Base-by-base conservation (phyloP, 2,113 vertebrate species). In the Ptyas mucosa region DNA sequence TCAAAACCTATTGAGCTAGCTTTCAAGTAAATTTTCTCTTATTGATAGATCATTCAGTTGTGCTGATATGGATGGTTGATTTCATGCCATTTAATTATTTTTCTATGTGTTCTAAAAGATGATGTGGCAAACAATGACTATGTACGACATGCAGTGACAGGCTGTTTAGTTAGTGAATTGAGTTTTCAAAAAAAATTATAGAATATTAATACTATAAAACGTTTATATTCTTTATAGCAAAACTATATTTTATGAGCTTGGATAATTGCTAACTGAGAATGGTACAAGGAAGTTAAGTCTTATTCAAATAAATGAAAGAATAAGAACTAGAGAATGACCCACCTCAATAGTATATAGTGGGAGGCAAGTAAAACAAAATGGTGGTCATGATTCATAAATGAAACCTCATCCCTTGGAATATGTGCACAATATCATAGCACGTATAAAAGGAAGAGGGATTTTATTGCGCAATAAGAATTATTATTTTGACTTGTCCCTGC, bases 1-100 rank as follows among this genome's bases (percentile, higher is more conserved):
- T 94, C 46, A 94, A 92, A 96, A 92, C 91, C 26, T 93, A 91
- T 94, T 26, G 3, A 93, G 24, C 8, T 92, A 86, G 39, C 21
- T 91, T 94, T 94, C 91, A 51, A n/a, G 26, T 90, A 93, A 91
- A 93, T 92, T 18, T 91, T 26, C 92, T 89, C 3, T 6, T 94
- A 18, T 92, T 92, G 94, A 64, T 69, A 6, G 39, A 46, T 51
- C 29, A 0, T 92, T 96, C 87, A 89, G 3, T 81, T 46, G 43
- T 46, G 89, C 1, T 64, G 12, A 64, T 39, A 75, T 8, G 75
- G 93, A 87, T 54, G 49, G 89, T 6, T 58, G 43, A 91, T 91
- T 75, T 94, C 69, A 93, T 93, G 55, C 11, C 24, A 61, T 91
- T 95, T 93, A 93, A 64, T 10, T 90, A 88, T 86, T 92, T 90